Percentiles rank a stretch among this genome's conserved stretches.
These are phyloP conservation scores for Bilobella aurantiaca DNA, from an alignment of 1,140 invertebrate genomes.

Conservation along the genomic window DNA sequence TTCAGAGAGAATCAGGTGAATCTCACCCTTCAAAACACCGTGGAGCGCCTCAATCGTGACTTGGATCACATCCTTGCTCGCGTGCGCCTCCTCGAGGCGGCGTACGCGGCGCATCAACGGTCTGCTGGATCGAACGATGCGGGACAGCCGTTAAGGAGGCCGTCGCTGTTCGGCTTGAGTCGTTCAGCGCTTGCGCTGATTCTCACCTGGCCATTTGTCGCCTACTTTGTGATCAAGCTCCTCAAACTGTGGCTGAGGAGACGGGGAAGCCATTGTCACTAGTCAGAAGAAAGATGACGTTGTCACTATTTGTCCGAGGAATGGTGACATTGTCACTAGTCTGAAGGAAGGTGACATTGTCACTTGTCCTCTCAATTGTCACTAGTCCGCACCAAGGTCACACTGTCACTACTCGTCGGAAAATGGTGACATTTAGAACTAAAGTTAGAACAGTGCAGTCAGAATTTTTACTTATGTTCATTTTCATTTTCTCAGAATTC, in stretches of 20 bases:
- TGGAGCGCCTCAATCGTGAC: slow-evolving; percentile 33
- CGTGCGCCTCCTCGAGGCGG: slow-evolving; percentile 31
- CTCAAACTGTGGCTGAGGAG: slow-evolving; percentile 22
- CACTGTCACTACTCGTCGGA: too few species aligned
- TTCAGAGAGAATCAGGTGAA: too few species aligned
- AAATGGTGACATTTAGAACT: too few species aligned
- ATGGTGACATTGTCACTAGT: not conserved
- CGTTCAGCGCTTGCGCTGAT: slow-evolving; percentile 19
- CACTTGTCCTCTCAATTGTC: too few species aligned
- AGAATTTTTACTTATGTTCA: too few species aligned
- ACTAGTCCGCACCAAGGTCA: too few species aligned
- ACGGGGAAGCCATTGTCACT: slow-evolving; percentile 9
- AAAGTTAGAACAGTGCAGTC: too few species aligned
- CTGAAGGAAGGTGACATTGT: too few species aligned
- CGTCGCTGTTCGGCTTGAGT: slow-evolving; percentile 18
- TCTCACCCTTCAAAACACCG: slow-evolving; percentile 18
- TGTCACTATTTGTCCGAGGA: too few species aligned
- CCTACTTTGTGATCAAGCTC: slow-evolving; percentile 30
- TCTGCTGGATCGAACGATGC: too few species aligned
- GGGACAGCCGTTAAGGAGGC: not conserved
- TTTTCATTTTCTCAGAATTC: too few species aligned
- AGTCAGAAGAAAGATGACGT: too few species aligned
- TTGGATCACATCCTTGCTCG: slow-evolving; percentile 33
- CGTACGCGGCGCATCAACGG: slow-evolving; percentile 22
- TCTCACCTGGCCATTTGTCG: slow-evolving; percentile 31